These are phyloP conservation scores for Falco berigora DNA, from an alignment of 2,797 vertebrate species.

Conservation along the genomic window DNA sequence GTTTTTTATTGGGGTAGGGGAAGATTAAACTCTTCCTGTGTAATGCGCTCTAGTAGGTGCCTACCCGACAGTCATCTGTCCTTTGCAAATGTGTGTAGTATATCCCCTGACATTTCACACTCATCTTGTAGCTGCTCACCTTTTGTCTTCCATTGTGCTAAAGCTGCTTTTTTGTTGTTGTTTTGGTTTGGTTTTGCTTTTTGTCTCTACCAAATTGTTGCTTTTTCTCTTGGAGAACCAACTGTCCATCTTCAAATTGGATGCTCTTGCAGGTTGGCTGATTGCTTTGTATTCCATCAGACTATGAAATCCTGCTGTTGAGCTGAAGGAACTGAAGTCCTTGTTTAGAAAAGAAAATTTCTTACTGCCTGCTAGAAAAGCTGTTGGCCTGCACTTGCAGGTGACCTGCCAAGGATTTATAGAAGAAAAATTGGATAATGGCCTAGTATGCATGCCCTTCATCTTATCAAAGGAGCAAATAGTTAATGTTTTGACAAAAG, in stretches of 20 bases:
- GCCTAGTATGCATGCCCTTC: no score
- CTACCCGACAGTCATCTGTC: neutral
- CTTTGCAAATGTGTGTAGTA: neutral
- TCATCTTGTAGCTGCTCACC: neutral
- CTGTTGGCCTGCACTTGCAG: neutral
- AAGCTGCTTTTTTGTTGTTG: neutral
- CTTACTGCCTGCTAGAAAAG: neutral
- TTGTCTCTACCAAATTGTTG: neutral
- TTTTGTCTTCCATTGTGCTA: neutral
- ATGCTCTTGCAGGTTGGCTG: neutral
- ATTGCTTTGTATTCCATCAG: neutral
- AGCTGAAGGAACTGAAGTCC: conserved; percentile 22
- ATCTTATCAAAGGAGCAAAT: no score
- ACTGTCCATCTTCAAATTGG: neutral
- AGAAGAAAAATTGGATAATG: conserved; percentile 30
- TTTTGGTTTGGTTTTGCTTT: neutral
- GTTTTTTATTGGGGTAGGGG: neutral
- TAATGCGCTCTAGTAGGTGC: neutral
- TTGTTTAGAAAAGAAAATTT: conserved; percentile 46
- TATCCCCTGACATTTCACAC: neutral
- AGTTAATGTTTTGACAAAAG: no score
- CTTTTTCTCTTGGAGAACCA: neutral
- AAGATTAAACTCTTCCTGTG: neutral
- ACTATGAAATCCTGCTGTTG: conserved; percentile 7
- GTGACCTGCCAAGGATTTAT: conserved; percentile 51